Conservation (phyloP, 1,140 invertebrate genomes). For the Bombus cullumanus region DNA sequence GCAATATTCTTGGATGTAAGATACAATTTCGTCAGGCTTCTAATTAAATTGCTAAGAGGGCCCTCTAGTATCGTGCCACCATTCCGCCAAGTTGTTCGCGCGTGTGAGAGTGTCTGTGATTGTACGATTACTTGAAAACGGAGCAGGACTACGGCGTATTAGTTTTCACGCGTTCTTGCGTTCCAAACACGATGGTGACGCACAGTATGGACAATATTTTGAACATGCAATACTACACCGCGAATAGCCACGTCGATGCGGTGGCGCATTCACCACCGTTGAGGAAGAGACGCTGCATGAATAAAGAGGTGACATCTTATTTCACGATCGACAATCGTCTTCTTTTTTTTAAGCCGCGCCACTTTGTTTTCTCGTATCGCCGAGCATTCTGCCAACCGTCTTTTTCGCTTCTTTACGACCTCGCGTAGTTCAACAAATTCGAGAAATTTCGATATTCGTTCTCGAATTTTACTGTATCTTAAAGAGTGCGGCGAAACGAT, state of each 20-base stretch:
- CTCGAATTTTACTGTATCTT: too few species aligned
- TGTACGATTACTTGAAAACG: neutral
- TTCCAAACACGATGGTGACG: slow-evolving; percentile 75
- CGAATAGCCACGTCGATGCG: slow-evolving; percentile 68
- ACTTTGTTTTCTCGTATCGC: too few species aligned
- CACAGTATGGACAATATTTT: slow-evolving; percentile 82
- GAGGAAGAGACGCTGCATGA: slow-evolving; percentile 78
- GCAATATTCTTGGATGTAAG: slow-evolving; percentile 1
- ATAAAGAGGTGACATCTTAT: slow-evolving; percentile 78
- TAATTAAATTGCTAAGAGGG: neutral
- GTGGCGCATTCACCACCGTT: slow-evolving; percentile 69
- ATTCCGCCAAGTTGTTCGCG: neutral
- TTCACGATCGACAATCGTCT: neutral
- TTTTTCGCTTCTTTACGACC: rapidly evolving
- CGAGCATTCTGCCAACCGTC: too few species aligned
- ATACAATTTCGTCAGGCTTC: slow-evolving; percentile 3
- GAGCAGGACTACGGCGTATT: neutral
- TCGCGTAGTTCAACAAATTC: too few species aligned
- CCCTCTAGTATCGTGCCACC: neutral
- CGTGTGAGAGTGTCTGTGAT: neutral
- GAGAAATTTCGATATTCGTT: too few species aligned
- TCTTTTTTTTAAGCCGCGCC: rapidly evolving
- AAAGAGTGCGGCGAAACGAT: too few species aligned
- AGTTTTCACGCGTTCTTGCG: neutral
- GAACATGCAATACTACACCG: slow-evolving; percentile 79